Evolutionary conservation across 2,888 invertebrate species (phyloP).

Genomic region (Gerosis bhagava): DNA sequence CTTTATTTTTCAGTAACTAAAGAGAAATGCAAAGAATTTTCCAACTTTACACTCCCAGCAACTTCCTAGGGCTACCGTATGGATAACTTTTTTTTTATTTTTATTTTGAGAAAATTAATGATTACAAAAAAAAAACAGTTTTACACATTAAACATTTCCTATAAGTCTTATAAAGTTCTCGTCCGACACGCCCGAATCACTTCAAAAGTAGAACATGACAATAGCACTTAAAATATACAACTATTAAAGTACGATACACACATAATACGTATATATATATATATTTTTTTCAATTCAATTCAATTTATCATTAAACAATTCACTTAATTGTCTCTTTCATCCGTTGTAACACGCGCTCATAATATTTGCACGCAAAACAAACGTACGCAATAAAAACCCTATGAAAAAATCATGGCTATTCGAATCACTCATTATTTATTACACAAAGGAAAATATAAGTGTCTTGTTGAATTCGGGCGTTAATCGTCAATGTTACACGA

Average conservation of each 20-base stretch:
- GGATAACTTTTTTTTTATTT: constrained; percentile 74
- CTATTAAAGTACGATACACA: constrained; percentile 57
- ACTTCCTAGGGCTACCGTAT: constrained; percentile 74
- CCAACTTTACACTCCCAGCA: constrained; percentile 75
- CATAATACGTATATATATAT: too few relatives aligned
- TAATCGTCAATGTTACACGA: constrained; percentile 60
- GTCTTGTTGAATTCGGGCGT: constrained; percentile 54
- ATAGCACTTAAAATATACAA: constrained; percentile 73
- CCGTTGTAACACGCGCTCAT: too few relatives aligned
- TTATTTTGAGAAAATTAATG: constrained; percentile 74
- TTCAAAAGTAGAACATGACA: constrained; percentile 59
- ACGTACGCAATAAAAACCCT: too few relatives aligned
- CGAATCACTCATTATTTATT: too few relatives aligned
- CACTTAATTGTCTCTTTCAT: too few relatives aligned
- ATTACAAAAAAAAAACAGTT: constrained; percentile 80
- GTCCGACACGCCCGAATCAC: constrained; percentile 65
- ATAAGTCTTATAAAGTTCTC: constrained; percentile 80
- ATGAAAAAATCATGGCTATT: too few relatives aligned
- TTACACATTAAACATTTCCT: constrained; percentile 79
- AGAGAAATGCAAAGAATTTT: constrained; percentile 77
- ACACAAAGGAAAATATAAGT: constrained; percentile 42
- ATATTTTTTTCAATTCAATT: too few relatives aligned
- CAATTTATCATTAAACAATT: too few relatives aligned
- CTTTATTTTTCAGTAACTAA: constrained; percentile 77
- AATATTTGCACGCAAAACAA: constrained; percentile 8